Base-by-base conservation (phyloP, 64 coral and sea anemone species). In the Cladopsammia gracilis region DNA sequence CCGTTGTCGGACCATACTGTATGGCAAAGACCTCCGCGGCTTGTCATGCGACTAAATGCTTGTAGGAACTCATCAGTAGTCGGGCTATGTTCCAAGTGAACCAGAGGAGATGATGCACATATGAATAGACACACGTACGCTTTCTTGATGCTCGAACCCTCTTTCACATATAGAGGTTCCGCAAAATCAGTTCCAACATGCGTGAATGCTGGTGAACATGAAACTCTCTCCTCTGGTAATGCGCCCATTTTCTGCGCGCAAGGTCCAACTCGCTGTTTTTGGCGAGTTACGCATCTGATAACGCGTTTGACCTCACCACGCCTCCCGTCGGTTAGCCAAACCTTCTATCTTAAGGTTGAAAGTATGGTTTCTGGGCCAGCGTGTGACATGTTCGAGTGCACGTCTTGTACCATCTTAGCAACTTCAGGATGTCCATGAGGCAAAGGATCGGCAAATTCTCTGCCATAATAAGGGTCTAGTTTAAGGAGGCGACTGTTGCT, bases 131-230 rank as follows among this genome's bases (percentile, higher is more conserved):
- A 84, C 10, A 94, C 49, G 72, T 89, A 94, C 19, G 57, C 47
- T 57, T 94, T 94, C 49, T 89, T 20, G 14, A 75, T 87, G n/a
- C 53, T 42, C 46, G 25, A 89, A 16, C 83, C 81, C 16, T 93
- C 90, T 62, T 72, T 88, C 12, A 88, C 61, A 48, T 61, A 89
- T 1, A 88, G 14, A 43, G 87, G 66, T 20, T 83, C 91, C 5
- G 87, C 87, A 67, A 87, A 95, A 62, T 95, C 93, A 14, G 89
- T 34, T 64, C 87, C 87, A 85, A 90, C 24, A 65, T 87, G n/a
- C 24, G 64, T 19, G 48, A 87, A 87, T 7, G 84, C 34, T 45
- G 46, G 65, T 22, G 65, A 87, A 6, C 20, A 58, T 12, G 64
- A 25, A 10, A 87, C 84, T 87, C 84, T 87, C 47, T 87, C 84